Evolutionary conservation across 1,140 invertebrate species (phyloP), one percentile per base, ranked within the genome.

Genomic region (Pseudomyrmex pallidus): DNA sequence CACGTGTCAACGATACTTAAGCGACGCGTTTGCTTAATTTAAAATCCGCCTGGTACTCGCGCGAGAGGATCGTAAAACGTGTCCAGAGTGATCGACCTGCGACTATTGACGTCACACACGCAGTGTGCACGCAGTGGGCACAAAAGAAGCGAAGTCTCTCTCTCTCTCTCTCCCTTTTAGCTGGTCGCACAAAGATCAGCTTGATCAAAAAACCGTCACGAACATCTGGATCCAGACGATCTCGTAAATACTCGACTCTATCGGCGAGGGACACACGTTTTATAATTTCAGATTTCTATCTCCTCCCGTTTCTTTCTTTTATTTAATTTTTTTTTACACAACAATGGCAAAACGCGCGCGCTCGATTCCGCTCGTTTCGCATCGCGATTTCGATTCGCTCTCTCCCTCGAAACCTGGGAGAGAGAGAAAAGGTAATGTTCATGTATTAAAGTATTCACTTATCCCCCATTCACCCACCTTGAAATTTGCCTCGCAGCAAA

Each of bases 191-290:
- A 68, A 85, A 83, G 83, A 82, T 66, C 59, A 73, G 80, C 80
- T 68, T 63, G 70, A 88, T 89, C 84, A 85, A 80, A 88, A 87
- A 25, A 25, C 78, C 87, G 80, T 84, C 78, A 86, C 84, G 80
- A 80, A 84, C 87, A 89, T 89, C 87, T 89, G 87, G 87, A 89
- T 88, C 87, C 67, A 61, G 44, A 48, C 54, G 20, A 70, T 80
- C 20, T 15, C 56, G 44, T 25, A 80, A 80, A 70, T 80, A 80
- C 44, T 80, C 64, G 12, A 66, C 73, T 74, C 44, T 15, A 10
- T 44, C 44, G 44, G 48, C 57, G 22, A 4, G 20, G 66, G 59
- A 35, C 35, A 35, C 35, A 35, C 35, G 35, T 35, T 35, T 35
- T 35, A 35, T 35, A 35, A 35, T 35, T 35, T 35, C 35, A 35